Evolutionary conservation across 2,797 vertebrate genomes (phyloP), one percentile per base, ranked within the genome.

Genomic region (Acestrorhynchus altus): DNA sequence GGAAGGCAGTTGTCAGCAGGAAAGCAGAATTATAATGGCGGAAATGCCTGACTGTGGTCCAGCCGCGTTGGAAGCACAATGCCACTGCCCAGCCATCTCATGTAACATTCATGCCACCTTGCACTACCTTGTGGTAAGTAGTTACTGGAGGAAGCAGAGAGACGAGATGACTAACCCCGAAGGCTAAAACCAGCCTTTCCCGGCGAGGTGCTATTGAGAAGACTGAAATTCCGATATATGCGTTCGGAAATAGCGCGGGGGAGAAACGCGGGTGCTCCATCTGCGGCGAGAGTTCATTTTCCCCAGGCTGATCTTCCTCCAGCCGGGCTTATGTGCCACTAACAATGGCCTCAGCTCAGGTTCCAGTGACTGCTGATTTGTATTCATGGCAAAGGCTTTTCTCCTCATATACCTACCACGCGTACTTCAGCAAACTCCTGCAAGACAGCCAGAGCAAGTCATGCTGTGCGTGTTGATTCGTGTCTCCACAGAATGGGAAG

Each of bases 131-230:
- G 88, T 89, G 92, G 92, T 92, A 91, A 92, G 93, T 86, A 83
- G 89, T 88, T 91, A 92, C 90, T 88, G 91, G 90, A 92, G 90
- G 88, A 89, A 79, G 89, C 89, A 40, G 90, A 92, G 90, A 90
- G 90, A 92, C 88, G 89, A 90, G 90, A 92, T 90, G 90, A 88
- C 90, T 90, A 89, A 88, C 84, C 89, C 90, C 31, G 51, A 83
- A 84, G 86, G 90, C 86, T 88, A 86, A 87, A 85, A 88, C 87
- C 81, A 86, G 89, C 87, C 89, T 61, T 93, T 92, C 91, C 91
- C 88, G 90, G 89, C 89, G 89, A 83, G 85, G 89, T 88, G 91
- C 91, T 89, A 93, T 92, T 89, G 93, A 89, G 91, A 91, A 92
- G 90, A 90, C 90, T 87, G 65, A 85, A 86, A 91, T 92, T 92